phyloP scores from a whole-genome alignment of 2,888 invertebrate genomes.

The Hyposoter didymator region DNA sequence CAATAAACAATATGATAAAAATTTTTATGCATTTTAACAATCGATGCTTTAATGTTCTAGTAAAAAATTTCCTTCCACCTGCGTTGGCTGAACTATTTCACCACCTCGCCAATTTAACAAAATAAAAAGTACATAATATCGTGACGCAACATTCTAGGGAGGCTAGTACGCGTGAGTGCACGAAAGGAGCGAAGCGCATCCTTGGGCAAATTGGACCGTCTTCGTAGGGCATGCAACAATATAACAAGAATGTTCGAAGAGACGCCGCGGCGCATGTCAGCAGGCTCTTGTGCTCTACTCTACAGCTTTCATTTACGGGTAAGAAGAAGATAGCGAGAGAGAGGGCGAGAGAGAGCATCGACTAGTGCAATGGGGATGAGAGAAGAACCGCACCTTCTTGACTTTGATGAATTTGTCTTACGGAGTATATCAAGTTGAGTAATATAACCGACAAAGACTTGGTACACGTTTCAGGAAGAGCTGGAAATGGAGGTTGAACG shows the following conservation, averaged over 20 bases:
- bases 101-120: neutral
- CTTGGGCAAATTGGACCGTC: conserved; percentile 18
- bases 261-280: conserved; percentile 1
- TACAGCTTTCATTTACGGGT: neutral
- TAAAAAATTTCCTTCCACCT: neutral
- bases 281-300: conserved; percentile 4
- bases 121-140: conserved; percentile 1
- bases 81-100: neutral
- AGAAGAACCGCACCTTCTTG: conserved; percentile 44
- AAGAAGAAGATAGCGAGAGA: neutral
- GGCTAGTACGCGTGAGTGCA: neutral
- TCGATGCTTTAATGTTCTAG: neutral
- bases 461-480: conserved; percentile 16
- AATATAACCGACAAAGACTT: conserved; percentile 8
- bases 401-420: conserved; percentile 76
- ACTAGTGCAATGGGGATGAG: neutral
- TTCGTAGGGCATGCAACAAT: conserved; percentile 19
- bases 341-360: conserved; percentile 8
- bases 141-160: neutral
- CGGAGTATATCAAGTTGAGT: conserved; percentile 55
- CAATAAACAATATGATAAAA: neutral
- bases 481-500: conserved; percentile 36
- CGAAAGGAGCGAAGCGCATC: conserved; percentile 11
- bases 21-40: neutral
- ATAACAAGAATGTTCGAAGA: conserved; percentile 25